These are phyloP conservation scores for Lysandra coridon DNA, from an alignment of 2,888 invertebrate genomes.

Conservation along the genomic window DNA sequence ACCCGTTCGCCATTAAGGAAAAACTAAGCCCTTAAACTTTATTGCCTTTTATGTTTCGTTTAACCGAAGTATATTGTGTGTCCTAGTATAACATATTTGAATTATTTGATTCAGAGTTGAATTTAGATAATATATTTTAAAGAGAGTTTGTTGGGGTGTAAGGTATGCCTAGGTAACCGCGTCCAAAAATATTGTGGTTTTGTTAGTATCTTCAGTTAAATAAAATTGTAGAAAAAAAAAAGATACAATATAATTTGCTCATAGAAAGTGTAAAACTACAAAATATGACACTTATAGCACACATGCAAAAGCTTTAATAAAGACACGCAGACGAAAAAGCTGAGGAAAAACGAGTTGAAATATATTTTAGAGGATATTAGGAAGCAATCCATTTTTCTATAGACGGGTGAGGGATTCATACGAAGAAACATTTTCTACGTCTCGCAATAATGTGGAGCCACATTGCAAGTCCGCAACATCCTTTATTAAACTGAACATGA, in stretches of 20 bases:
- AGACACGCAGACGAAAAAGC: neutral
- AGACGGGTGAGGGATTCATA: constrained; percentile 28
- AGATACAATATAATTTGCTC: too few species aligned
- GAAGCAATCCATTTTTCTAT: constrained; percentile 22
- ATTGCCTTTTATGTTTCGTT: constrained; percentile 5
- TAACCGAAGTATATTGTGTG: neutral
- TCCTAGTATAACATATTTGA: neutral
- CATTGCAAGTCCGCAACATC: constrained; percentile 28
- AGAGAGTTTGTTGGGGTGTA: too few species aligned
- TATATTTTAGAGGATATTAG: constrained; percentile 26
- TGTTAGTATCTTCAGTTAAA: too few species aligned
- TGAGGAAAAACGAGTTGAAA: neutral
- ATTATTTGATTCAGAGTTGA: neutral
- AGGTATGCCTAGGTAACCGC: too few species aligned
- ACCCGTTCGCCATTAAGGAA: constrained; percentile 21
- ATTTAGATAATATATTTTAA: neutral
- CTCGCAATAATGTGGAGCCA: constrained; percentile 28
- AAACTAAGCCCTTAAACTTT: constrained; percentile 13
- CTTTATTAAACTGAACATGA: constrained; percentile 30
- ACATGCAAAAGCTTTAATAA: neutral
- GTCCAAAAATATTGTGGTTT: too few species aligned
- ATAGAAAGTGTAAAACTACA: too few species aligned
- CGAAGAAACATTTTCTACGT: constrained; percentile 29
- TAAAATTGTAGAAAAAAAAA: too few species aligned
- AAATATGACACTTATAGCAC: too few species aligned